Percentiles rank a stretch among this genome's conserved stretches.
Evolutionary conservation across 2,888 invertebrate species (phyloP).

Genomic region (Spatulosminthurus flaviceps): DNA sequence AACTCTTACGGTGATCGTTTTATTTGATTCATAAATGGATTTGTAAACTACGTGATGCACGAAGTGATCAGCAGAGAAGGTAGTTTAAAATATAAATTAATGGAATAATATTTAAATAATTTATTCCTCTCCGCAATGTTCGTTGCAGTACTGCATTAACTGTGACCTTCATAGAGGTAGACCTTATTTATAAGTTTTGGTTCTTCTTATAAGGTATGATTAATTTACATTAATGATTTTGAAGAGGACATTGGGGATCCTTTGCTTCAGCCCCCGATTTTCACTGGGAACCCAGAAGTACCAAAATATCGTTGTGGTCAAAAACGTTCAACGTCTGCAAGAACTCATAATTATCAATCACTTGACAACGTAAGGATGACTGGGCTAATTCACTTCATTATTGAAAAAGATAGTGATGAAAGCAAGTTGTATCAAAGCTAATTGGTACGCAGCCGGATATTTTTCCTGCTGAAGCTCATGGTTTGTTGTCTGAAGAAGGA

Average conservation of each 20-base stretch:
- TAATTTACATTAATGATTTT: neutral
- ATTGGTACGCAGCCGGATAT: neutral
- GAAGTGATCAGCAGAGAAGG: conserved; percentile 1
- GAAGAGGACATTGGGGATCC: conserved; percentile 12
- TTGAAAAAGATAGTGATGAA: neutral
- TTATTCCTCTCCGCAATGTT: too few species aligned
- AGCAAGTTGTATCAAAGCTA: neutral
- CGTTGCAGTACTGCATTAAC: too few species aligned
- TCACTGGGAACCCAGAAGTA: conserved; percentile 31
- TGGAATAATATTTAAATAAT: too few species aligned
- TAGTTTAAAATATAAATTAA: too few species aligned
- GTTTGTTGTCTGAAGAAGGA: neutral
- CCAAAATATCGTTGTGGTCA: conserved; percentile 24
- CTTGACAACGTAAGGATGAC: neutral
- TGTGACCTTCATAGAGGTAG: too few species aligned
- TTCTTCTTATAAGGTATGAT: too few species aligned
- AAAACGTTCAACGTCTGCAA: neutral
- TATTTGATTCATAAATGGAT: conserved; percentile 28
- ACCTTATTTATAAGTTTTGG: too few species aligned
- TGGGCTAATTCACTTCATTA: too few species aligned
- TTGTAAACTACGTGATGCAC: conserved; percentile 36
- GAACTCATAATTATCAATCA: neutral
- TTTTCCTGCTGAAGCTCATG: neutral
- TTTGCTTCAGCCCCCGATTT: neutral
- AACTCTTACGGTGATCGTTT: conserved; percentile 47